Conservation (phyloP, 2,113 vertebrate genomes). For the Stegastes partitus region DNA sequence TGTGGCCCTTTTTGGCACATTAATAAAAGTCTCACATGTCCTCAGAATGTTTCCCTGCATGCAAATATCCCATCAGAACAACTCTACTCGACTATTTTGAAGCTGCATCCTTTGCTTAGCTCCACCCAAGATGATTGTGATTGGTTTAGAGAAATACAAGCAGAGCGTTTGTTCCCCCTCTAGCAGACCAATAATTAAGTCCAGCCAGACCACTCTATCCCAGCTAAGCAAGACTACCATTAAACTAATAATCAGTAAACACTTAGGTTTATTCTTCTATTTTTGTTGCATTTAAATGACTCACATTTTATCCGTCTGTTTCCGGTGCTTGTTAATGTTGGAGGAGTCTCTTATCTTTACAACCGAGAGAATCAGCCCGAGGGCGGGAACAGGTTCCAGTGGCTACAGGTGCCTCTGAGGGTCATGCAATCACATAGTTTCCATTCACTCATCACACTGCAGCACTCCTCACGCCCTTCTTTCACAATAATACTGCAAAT, state of each 20-base stretch:
- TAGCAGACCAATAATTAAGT: no score
- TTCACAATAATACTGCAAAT: slow-evolving; percentile 17
- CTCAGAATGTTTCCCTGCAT: no score
- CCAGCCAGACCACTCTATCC: no score
- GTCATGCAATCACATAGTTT: slow-evolving; percentile 38
- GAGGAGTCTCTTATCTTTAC: background rate
- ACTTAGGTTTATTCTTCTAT: background rate
- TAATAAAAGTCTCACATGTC: no score
- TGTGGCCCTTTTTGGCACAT: no score
- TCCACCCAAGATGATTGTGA: no score
- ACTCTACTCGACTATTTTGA: no score
- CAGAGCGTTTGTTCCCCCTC: no score
- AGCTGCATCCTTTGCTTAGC: no score
- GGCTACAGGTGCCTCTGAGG: slow-evolving; percentile 26
- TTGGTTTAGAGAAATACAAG: no score
- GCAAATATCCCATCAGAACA: no score
- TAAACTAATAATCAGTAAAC: background rate
- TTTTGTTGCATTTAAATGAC: background rate
- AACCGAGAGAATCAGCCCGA: slow-evolving; percentile 22
- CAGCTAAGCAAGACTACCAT: no score
- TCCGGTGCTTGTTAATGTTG: background rate
- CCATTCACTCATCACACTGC: slow-evolving; percentile 31
- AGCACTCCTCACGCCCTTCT: slow-evolving; percentile 26
- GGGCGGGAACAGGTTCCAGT: slow-evolving; percentile 12
- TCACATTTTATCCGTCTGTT: background rate